Conservation (phyloP, 2,113 vertebrate species). For the Prionailurus bengalensis region DNA sequence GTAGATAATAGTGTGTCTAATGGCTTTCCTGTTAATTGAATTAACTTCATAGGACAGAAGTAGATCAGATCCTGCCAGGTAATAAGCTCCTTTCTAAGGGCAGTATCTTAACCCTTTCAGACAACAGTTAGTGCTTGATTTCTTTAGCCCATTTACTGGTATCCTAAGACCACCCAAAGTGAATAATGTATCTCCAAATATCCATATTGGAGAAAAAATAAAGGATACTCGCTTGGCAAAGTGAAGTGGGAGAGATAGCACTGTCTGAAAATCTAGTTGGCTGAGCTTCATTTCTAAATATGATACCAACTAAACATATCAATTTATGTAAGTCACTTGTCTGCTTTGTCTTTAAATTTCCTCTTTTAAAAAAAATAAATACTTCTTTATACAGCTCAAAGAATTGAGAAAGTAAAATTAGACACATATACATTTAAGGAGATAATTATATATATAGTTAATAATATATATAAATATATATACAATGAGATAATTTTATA, state of each 20-base stretch:
- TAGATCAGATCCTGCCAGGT: constrained; percentile 27
- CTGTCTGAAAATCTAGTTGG: neutral
- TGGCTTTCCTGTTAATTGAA: constrained; percentile 69
- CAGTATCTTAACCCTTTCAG: constrained; percentile 6
- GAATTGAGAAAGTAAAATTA: neutral
- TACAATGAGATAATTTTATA: neutral
- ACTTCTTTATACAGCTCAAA: neutral
- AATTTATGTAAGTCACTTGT: neutral
- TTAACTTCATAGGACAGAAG: constrained; percentile 51
- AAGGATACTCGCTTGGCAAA: neutral
- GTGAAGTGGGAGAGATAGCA: neutral
- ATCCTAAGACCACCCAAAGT: neutral
- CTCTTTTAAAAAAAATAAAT: neutral
- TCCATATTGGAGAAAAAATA: neutral
- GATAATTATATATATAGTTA: neutral
- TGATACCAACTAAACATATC: neutral
- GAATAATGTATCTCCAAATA: neutral
- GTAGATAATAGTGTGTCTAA: constrained; percentile 44
- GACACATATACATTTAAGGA: neutral
- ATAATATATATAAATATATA: neutral
- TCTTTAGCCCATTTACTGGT: neutral
- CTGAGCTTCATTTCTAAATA: constrained; percentile 8
- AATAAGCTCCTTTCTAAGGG: constrained; percentile 42
- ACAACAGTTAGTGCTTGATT: neutral
- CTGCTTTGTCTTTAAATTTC: neutral